phyloP scores from a whole-genome alignment of 2,888 invertebrate genomes.

The Matsumyia berberina region DNA sequence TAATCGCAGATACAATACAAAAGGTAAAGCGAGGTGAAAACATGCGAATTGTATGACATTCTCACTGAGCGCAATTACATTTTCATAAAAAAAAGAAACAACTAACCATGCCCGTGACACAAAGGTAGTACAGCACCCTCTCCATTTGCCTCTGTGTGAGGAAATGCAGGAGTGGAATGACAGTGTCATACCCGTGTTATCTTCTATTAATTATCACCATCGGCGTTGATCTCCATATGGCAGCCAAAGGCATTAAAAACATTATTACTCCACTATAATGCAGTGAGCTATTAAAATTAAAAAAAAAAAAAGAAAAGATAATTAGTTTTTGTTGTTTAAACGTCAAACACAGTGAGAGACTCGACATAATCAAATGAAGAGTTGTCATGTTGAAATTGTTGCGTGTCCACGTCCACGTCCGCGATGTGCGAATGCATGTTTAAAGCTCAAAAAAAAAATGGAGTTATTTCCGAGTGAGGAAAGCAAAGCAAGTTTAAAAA shows the following conservation, averaged over 20 bases:
- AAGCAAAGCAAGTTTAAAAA: constrained; percentile 27
- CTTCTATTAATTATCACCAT: constrained; percentile 74
- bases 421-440: constrained; percentile 21
- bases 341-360: constrained; percentile 49
- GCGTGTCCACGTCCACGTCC: background rate
- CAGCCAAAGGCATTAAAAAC: constrained; percentile 45
- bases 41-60: constrained; percentile 5
- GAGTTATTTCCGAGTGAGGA: constrained; percentile 33
- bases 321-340: constrained; percentile 67
- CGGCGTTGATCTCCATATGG: constrained; percentile 73
- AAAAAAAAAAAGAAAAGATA: constrained; percentile 36
- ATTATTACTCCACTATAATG: constrained; percentile 36
- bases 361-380: constrained; percentile 49
- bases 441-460: constrained; percentile 42
- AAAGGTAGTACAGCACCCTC: constrained; percentile 4
- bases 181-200: constrained; percentile 62
- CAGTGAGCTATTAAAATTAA: constrained; percentile 30
- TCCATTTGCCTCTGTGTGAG: constrained; percentile 25
- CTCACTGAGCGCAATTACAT: background rate
- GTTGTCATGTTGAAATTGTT: constrained; percentile 31
- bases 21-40: background rate
- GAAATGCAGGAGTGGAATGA: constrained; percentile 29
- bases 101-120: constrained; percentile 43
- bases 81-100: constrained; percentile 5
- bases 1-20: no score